A percentile compares a stretch with the other conserved stretches of the same genome.
phyloP scores from a whole-genome alignment of 2,888 invertebrate species.

The Mycalesis mineus region DNA sequence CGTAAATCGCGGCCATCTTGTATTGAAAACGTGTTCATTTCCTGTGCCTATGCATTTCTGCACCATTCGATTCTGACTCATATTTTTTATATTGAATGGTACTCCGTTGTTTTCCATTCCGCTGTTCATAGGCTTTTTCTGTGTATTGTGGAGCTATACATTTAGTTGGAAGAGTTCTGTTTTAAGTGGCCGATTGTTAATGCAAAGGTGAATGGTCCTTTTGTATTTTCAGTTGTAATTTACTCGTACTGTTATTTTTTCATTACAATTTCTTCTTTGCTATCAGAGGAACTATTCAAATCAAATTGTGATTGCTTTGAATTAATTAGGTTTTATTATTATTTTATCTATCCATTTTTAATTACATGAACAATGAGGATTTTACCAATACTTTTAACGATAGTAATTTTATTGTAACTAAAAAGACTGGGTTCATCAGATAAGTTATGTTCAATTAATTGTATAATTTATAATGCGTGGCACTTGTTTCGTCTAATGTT shows the following conservation, averaged over 20 bases:
- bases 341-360: too few species aligned
- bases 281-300: too few species aligned
- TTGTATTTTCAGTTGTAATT: neutral
- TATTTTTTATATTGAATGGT: conserved; percentile 47
- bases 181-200: neutral
- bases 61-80: conserved; percentile 65
- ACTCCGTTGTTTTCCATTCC: conserved; percentile 11
- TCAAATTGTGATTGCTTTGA: too few species aligned
- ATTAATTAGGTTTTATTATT: too few species aligned
- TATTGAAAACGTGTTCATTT: conserved; percentile 76
- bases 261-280: neutral
- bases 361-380: too few species aligned
- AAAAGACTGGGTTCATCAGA: too few species aligned
- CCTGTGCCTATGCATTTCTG: conserved; percentile 76
- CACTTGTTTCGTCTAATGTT: too few species aligned
- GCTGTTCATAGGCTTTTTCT: conserved; percentile 1
- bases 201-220: neutral
- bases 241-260: too few species aligned
- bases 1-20: conserved; percentile 60
- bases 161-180: neutral
- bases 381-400: too few species aligned
- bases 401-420: too few species aligned
- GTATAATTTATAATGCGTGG: too few species aligned
- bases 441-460: too few species aligned
- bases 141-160: neutral